phyloP scores from a whole-genome alignment of 1,140 invertebrate genomes.

The Chelonus insularis region DNA sequence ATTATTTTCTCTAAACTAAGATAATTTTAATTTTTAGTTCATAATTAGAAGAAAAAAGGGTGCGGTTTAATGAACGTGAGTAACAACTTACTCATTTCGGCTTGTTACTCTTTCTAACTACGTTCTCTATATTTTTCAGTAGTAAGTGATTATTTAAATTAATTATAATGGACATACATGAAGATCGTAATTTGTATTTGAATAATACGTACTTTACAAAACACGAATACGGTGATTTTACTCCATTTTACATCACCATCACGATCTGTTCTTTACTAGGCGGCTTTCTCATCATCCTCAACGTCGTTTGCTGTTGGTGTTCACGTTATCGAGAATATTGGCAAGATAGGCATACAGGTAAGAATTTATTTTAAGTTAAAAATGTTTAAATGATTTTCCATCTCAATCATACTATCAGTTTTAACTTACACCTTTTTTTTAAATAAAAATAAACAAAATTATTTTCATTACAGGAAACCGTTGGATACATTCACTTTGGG shows the following conservation, averaged over 20 bases:
- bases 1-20: slow-evolving; percentile 9
- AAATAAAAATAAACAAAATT: no score
- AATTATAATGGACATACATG: slow-evolving; percentile 66
- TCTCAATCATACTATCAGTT: no score
- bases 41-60: background rate
- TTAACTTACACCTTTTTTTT: no score
- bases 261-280: slow-evolving; percentile 75
- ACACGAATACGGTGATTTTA: slow-evolving; percentile 68
- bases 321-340: slow-evolving; percentile 78
- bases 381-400: no score
- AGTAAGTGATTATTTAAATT: slow-evolving; percentile 49
- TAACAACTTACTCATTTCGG: slow-evolving; percentile 11
- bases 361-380: slow-evolving; percentile 33
- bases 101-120: slow-evolving; percentile 21
- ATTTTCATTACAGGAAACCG: no score
- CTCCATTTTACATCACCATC: slow-evolving; percentile 77
- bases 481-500: slow-evolving; percentile 81
- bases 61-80: slow-evolving; percentile 14
- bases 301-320: slow-evolving; percentile 77
- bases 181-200: slow-evolving; percentile 67
- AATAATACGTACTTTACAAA: slow-evolving; percentile 69
- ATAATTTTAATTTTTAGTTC: background rate
- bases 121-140: slow-evolving; percentile 47
- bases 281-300: slow-evolving; percentile 71
- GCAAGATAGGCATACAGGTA: slow-evolving; percentile 80